Percentiles rank a stretch among this genome's conserved stretches.
Evolutionary conservation across 1,140 invertebrate genomes (phyloP).

Genomic region (Lepeophtheirus salmonis): DNA sequence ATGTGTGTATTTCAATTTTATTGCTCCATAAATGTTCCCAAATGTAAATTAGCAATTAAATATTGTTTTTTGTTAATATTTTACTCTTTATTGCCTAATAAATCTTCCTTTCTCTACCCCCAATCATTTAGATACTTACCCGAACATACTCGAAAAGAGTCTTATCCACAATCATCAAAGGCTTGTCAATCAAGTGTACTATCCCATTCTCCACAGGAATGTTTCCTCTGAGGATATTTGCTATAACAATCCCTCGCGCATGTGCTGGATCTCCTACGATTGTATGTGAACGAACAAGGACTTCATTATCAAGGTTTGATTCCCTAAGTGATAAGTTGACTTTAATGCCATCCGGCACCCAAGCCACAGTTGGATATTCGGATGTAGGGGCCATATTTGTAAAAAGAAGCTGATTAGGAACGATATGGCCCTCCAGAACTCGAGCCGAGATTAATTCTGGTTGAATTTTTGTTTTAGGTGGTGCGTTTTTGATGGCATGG

Average conservation of each 20-base stretch:
- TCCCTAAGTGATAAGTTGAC: neutral
- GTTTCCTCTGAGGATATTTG: slow-evolving; percentile 69
- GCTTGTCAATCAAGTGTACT: slow-evolving; percentile 69
- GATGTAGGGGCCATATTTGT: neutral
- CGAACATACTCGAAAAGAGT: slow-evolving; percentile 61
- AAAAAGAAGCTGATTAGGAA: neutral
- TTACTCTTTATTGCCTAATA: too few species aligned
- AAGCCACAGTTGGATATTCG: slow-evolving; percentile 10
- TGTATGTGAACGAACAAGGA: slow-evolving; percentile 57
- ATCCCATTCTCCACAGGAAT: slow-evolving; percentile 81
- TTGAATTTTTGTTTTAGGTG: neutral
- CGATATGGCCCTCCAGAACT: slow-evolving; percentile 7
- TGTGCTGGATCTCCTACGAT: slow-evolving; percentile 51
- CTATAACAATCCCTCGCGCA: slow-evolving; percentile 54
- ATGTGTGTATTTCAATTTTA: too few species aligned
- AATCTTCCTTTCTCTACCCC: too few species aligned
- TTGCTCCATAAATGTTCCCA: too few species aligned
- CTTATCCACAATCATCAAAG: slow-evolving; percentile 68
- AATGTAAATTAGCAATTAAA: too few species aligned
- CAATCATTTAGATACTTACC: too few species aligned
- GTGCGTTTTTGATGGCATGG: slow-evolving; percentile 1
- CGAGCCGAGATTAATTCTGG: slow-evolving; percentile 3
- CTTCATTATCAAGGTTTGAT: neutral
- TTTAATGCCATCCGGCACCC: slow-evolving; percentile 1
- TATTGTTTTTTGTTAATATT: too few species aligned